Evolutionary conservation across 2,888 invertebrate species (phyloP), one percentile per base, ranked within the genome.

Genomic region (Cheiracanthium punctorium): DNA sequence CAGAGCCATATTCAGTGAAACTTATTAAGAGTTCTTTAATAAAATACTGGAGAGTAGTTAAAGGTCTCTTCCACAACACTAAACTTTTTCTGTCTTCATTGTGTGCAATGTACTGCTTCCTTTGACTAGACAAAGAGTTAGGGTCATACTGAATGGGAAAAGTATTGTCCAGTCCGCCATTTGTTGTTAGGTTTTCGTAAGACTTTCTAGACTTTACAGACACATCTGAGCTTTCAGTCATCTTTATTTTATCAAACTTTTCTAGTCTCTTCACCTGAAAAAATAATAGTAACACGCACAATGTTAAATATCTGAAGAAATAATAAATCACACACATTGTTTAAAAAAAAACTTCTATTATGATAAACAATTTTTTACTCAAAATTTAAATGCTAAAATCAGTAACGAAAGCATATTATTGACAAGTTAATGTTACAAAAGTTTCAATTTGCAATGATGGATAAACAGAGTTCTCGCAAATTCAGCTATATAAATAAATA

Each of bases 51-150:
- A 96, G 91, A 1, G 97, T 97, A 90, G 93, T 94, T 88, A 96
- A 90, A 10, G 97, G 97, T 90, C 94, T 94, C 91, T 95, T 94
- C 96, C 96, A 96, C 89, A 97, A 92, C 88, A 97, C 96, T 89
- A 96, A 91, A 88, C 92, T 90, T 92, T 94, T 92, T 90, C 94
- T 92, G 92, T 95, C 95, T 91, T 77, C 80, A n/a, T 80, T 52
- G 8, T 33, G 29, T 12, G 82, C 88, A 17, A 88, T 80, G 73
- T 71, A 86, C 28, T 75, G 74, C 28, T 86, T 86, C 5, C 74
- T 80, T 75, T 86, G 85, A 71, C 43, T 80, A 30, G 87, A 81
- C n/a, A 81, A 58, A 20, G 70, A 52, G 64, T 72, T 76, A n/a
- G 86, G 12, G 12, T 87, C 81, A 69, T 81, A 81, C 48, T 81